Base-by-base conservation (phyloP, 30 jellyfish, hydroid and myxozoan species). In the Cassiopea andromeda region DNA sequence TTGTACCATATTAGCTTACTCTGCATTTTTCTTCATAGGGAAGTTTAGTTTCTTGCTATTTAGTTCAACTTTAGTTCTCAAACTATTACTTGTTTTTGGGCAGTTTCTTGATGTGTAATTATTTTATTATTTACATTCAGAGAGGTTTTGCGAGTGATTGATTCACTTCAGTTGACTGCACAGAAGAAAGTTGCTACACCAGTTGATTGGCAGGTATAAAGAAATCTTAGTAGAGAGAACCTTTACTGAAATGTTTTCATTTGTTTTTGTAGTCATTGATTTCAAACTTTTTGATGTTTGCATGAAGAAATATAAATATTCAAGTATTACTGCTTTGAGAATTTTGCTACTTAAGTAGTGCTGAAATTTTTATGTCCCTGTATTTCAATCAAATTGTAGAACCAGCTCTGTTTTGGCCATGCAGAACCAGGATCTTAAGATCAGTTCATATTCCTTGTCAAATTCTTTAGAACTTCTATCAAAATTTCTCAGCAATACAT, bases 111-210 rank as follows among this genome's bases (percentile, higher is more conserved):
- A 27, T 27, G 0, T 27, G 38, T 27, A 27, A 27, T 27, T 27
- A 27, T 27, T 27, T 27, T 27, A 27, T 27, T 27, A 27, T 27
- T 27, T 27, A 27, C 38, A 27, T 81, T 7, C 17, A 92, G 98
- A 46, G 99, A 97, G 93, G 92, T 97, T 8, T 76, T 97, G 45
- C 95, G 99, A 10, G 98, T 92, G 45, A 84, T 97, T 83, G 98
- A 97, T 75, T 92, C 98, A 10, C 96, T 97, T 2, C 99, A 97
- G 69, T 91, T 97, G 93, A 92, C 98, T 15, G 98, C 97, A 17
- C 84, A 94, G 69, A 93, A 97, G 89, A 90, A 93, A 83, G 98
- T 97, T 72, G 99, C 99, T 0, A 97, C 99, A 7, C 99, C 99
- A 14, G 99, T 97, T 16, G 97, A 97, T 87, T 97, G 99, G 99